Percentiles rank a stretch among this genome's conserved stretches.
Conservation (phyloP, 2,888 invertebrate species). For the Sesia bembeciformis region DNA sequence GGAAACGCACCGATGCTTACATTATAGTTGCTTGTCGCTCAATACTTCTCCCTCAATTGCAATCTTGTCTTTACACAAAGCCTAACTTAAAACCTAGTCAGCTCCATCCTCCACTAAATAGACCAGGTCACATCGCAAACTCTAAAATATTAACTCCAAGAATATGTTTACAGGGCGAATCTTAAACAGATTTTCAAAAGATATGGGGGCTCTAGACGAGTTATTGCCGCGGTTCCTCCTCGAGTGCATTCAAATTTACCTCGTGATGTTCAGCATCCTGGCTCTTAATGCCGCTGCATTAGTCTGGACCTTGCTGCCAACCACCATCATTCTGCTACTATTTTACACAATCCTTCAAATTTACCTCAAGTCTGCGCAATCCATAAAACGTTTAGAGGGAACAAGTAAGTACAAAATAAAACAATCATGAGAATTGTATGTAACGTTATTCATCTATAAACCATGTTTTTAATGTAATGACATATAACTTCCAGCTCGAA, state of each 20-base stretch:
- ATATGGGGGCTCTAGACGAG: slow-evolving; percentile 79
- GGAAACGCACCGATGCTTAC: too few species aligned
- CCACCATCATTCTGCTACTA: slow-evolving; percentile 76
- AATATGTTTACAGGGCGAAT: slow-evolving; percentile 69
- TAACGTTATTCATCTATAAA: not conserved
- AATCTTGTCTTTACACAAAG: too few species aligned
- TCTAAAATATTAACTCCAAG: too few species aligned
- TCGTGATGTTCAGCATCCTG: slow-evolving; percentile 84
- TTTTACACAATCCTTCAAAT: slow-evolving; percentile 81
- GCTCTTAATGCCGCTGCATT: slow-evolving; percentile 82
- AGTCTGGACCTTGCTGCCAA: slow-evolving; percentile 78
- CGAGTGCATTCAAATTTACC: slow-evolving; percentile 76
- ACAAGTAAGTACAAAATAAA: slow-evolving; percentile 67
- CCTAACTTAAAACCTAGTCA: too few species aligned
- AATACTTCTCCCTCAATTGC: too few species aligned
- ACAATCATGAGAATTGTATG: too few species aligned
- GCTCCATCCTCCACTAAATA: too few species aligned
- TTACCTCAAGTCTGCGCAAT: slow-evolving; percentile 84
- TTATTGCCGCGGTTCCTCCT: slow-evolving; percentile 74
- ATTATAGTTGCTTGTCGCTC: too few species aligned
- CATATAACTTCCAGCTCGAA: slow-evolving; percentile 77
- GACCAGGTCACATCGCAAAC: too few species aligned
- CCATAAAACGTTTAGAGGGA: slow-evolving; percentile 83
- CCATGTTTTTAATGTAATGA: too few species aligned
- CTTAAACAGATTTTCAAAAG: slow-evolving; percentile 84